Conservation (phyloP, 92 coral and sea anemone species). For the Bergia puertoricense region DNA sequence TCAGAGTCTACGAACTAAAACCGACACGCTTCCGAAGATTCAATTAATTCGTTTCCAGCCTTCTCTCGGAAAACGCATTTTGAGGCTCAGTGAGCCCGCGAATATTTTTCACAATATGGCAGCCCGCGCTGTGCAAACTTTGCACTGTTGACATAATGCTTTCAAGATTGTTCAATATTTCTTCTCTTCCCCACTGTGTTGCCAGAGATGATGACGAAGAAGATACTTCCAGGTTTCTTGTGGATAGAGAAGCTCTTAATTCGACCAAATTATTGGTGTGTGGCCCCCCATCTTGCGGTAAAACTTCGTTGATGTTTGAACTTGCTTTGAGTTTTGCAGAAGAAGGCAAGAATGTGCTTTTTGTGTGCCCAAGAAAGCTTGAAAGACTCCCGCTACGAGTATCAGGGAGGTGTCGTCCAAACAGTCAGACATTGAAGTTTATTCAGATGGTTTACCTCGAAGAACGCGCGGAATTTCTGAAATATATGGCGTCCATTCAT, state of each 20-base stretch:
- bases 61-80: too few species aligned
- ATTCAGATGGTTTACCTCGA: constrained; percentile 84
- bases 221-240: constrained; percentile 43
- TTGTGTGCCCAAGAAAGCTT: constrained; percentile 68
- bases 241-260: constrained; percentile 26
- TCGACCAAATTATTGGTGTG: constrained; percentile 55
- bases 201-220: not conserved
- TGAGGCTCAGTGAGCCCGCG: not conserved
- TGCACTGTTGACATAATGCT: constrained; percentile 31
- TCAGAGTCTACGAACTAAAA: too few species aligned
- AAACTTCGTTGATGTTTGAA: constrained; percentile 84
- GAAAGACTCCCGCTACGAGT: constrained; percentile 72
- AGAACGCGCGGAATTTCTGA: constrained; percentile 63
- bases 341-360: constrained; percentile 78
- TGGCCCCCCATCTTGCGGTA: constrained; percentile 80
- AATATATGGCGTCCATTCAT: constrained; percentile 77
- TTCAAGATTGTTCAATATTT: constrained; percentile 42
- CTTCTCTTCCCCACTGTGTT: not conserved
- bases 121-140: too few species aligned
- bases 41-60: too few species aligned
- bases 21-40: too few species aligned
- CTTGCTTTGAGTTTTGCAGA: constrained; percentile 88
- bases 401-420: constrained; percentile 70
- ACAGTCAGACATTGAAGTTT: constrained; percentile 59
- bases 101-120: not conserved